A percentile compares a stretch with the other conserved stretches of the same genome.
These are phyloP conservation scores for Catocala sponsa DNA, from an alignment of 2,888 invertebrate species.

Conservation along the genomic window DNA sequence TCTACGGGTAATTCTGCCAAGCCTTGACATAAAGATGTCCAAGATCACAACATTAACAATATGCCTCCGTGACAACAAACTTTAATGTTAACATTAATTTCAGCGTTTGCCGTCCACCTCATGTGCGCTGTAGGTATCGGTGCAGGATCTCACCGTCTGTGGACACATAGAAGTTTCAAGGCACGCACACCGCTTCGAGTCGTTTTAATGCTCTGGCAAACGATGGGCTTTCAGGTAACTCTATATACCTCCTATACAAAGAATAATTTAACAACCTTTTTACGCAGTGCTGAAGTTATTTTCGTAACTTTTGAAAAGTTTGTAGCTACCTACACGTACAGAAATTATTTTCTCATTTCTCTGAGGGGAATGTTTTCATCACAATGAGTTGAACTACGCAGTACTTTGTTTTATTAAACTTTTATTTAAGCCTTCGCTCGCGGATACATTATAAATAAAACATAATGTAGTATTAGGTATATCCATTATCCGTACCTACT, in stretches of 20 bases:
- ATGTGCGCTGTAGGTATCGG: constrained; percentile 95
- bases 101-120: constrained; percentile 91
- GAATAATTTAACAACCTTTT: constrained; percentile 19
- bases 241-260: not conserved
- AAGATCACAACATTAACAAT: too few relatives aligned
- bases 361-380: constrained; percentile 20
- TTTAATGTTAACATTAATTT: constrained; percentile 44
- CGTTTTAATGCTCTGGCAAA: constrained; percentile 94
- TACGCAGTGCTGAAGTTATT: constrained; percentile 6
- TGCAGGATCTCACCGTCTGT: constrained; percentile 97
- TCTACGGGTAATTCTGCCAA: too few relatives aligned
- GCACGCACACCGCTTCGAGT: constrained; percentile 94
- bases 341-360: constrained; percentile 25
- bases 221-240: constrained; percentile 94
- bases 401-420: constrained; percentile 12
- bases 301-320: constrained; percentile 20
- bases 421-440: constrained; percentile 8
- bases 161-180: constrained; percentile 97
- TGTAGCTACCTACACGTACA: constrained; percentile 5
- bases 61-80: too few relatives aligned
- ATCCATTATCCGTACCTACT: too few relatives aligned
- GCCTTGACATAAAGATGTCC: too few relatives aligned
- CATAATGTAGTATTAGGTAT: too few relatives aligned
- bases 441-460: not conserved
- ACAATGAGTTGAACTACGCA: constrained; percentile 15